phyloP scores from a whole-genome alignment of 2,888 invertebrate species.

The Melanchra persicariae region DNA sequence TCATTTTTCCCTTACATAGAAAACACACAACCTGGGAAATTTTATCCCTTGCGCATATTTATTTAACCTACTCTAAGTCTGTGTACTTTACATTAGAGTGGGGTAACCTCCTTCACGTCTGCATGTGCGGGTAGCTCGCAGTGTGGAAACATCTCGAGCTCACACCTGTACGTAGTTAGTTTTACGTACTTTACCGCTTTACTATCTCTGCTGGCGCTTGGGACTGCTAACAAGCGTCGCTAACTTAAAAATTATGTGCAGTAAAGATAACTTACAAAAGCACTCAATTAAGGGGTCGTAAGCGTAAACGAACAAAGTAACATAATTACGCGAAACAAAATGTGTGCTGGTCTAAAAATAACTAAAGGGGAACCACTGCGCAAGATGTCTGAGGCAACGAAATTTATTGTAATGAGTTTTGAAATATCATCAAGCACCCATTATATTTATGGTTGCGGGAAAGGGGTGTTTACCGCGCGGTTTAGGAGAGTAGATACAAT shows the following conservation, averaged over 20 bases:
- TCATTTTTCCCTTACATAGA: conserved; percentile 35
- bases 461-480: conserved; percentile 54
- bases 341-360: conserved; percentile 48
- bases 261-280: conserved; percentile 48
- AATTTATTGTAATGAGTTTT: conserved; percentile 68
- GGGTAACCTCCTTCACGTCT: conserved; percentile 64
- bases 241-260: conserved; percentile 56
- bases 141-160: conserved; percentile 64
- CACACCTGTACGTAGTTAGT: conserved; percentile 64
- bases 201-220: conserved; percentile 54
- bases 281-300: conserved; percentile 46
- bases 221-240: conserved; percentile 66
- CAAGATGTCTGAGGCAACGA: conserved; percentile 45
- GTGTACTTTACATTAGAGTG: conserved; percentile 72
- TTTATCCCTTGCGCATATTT: conserved; percentile 65
- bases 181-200: conserved; percentile 63
- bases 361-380: conserved; percentile 39
- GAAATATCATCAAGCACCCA: conserved; percentile 65
- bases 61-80: conserved; percentile 64
- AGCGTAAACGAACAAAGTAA: conserved; percentile 38
- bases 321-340: conserved; percentile 52
- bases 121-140: conserved; percentile 63
- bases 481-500: conserved; percentile 56
- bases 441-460: conserved; percentile 61
- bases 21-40: conserved; percentile 53